Evolutionary conservation across 1,140 invertebrate species (phyloP).

Genomic region (Drosophila nasuta): DNA sequence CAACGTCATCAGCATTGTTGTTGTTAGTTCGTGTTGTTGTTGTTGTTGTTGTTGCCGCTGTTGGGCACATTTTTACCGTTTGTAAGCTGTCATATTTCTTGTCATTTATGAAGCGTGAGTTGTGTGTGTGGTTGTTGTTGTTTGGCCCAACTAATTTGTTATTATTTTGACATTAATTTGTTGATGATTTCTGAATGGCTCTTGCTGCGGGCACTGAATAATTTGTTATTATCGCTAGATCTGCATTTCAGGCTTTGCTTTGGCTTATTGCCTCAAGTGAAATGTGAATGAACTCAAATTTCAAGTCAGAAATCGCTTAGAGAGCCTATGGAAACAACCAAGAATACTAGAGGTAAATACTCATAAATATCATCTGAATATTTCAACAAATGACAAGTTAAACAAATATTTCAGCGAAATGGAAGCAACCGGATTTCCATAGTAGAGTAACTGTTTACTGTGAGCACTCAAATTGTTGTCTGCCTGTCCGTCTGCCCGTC

Average conservation of each 20-base stretch:
- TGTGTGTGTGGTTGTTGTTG: background rate
- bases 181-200: constrained; percentile 64
- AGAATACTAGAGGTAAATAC: too few species aligned
- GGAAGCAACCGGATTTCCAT: too few species aligned
- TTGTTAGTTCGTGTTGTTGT: constrained; percentile 3
- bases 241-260: background rate
- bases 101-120: constrained; percentile 7
- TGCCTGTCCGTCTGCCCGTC: too few species aligned
- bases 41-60: constrained; percentile 29
- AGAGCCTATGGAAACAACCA: background rate
- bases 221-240: constrained; percentile 49
- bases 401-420: too few species aligned
- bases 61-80: constrained; percentile 67
- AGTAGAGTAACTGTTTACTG: too few species aligned
- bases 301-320: background rate
- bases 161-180: constrained; percentile 73
- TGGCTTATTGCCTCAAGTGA: background rate
- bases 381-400: too few species aligned
- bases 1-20: constrained; percentile 62
- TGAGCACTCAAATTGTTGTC: too few species aligned
- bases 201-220: constrained; percentile 29
- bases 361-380: too few species aligned
- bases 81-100: constrained; percentile 68
- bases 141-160: constrained; percentile 64
- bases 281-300: constrained; percentile 9